Evolutionary conservation across 2,888 invertebrate genomes (phyloP), one percentile per base, ranked within the genome.

Genomic region (Troides helena): DNA sequence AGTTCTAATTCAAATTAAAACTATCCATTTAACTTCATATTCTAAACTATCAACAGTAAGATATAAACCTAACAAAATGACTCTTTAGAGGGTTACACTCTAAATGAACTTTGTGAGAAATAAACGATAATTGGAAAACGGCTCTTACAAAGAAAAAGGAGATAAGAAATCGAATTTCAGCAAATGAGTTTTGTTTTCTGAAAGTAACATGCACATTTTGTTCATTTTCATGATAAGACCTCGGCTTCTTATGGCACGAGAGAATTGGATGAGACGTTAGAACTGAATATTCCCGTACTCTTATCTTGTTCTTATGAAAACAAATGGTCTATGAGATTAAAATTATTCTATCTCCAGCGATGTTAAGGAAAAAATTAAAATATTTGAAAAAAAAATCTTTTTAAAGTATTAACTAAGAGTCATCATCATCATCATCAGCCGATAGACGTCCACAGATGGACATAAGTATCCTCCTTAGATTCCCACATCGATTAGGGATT

Each of bases 61-160:
- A 39, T 53, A 18, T 53, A 53, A 53, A 17, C 18, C 53, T 53
- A n/a, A 53, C n/a, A 30, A 63, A n/a, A 53, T 53, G 30, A 39
- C 5, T 8, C 56, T 56, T 21, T 12, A 64, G 21, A 53, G 43
- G 46, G 12, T 18, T 30, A 17, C 25, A 39, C 39, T 39, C 39
- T 39, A 39, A 46, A 57, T 30, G 14, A 25, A 46, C 50, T 43
- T 56, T 62, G 62, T 43, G 17, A 62, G 46, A 62, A 58, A 68
- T 62, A 63, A 68, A 62, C 23, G 62, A 68, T 58, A 68, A 68
- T 62, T 68, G 68, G 62, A 68, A 63, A 62, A 62, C 62, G 39
- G 58, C 25, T 30, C 39, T 53, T 23, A 61, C 56, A 43, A 43
- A 39, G 53, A 61, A 58, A 53, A 50, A 25, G n/a, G 21, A 57